Conservation (phyloP, 1,140 invertebrate genomes). For the Neuroterus valhalla region DNA sequence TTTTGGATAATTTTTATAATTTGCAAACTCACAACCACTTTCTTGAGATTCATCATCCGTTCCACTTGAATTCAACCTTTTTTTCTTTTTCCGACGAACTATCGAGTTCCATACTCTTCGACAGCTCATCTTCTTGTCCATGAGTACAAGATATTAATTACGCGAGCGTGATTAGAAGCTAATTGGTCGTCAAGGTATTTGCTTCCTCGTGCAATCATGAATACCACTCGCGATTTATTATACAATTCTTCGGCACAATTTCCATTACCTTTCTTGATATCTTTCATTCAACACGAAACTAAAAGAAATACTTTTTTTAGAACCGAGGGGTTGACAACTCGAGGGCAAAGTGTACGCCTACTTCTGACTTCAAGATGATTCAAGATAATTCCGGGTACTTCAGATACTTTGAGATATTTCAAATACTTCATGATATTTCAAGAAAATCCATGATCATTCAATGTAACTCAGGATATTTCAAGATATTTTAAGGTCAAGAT, state of each 20-base stretch:
- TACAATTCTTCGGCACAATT: constrained; percentile 4
- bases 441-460: too few relatives aligned
- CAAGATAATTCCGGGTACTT: too few relatives aligned
- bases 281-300: background rate
- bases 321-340: too few relatives aligned
- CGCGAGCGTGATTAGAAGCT: constrained; percentile 34
- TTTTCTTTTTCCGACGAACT: constrained; percentile 66
- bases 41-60: background rate
- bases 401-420: too few relatives aligned
- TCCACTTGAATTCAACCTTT: constrained; percentile 4
- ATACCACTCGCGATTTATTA: background rate
- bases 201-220: background rate
- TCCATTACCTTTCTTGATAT: background rate
- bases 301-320: background rate
- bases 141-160: constrained; percentile 34
- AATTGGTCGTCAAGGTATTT: constrained; percentile 33
- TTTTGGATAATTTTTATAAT: background rate
- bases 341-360: too few relatives aligned
- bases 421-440: too few relatives aligned
- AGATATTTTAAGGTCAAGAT: too few relatives aligned
- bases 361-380: too few relatives aligned
- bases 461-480: too few relatives aligned
- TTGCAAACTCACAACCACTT: background rate
- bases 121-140: constrained; percentile 64
- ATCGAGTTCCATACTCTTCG: constrained; percentile 73